Percentiles rank a stretch among this genome's conserved stretches.
phyloP scores from a whole-genome alignment of 2,113 vertebrate species.

The Heterocephalus glaber region DNA sequence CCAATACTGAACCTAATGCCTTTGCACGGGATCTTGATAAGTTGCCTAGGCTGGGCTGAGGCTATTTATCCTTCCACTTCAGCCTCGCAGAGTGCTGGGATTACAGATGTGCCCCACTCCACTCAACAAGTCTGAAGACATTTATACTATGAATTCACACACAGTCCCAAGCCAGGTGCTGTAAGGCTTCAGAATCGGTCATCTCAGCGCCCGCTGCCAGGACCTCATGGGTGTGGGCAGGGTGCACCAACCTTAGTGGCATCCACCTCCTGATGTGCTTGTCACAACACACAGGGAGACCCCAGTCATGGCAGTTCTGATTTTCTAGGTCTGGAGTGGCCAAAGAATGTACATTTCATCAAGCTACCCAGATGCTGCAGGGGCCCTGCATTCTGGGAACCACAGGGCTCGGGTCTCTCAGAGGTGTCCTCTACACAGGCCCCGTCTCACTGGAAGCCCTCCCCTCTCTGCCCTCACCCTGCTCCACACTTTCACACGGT shows the following conservation, averaged over 20 bases:
- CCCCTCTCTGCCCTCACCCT: neutral
- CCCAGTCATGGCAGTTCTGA: neutral
- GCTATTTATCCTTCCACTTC: neutral
- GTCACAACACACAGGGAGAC: neutral
- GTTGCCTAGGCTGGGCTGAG: neutral
- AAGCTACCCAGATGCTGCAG: too few species aligned
- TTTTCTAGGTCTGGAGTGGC: neutral
- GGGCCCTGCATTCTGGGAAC: neutral
- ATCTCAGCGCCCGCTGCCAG: too few species aligned
- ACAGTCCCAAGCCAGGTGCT: neutral
- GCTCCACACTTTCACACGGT: rapidly evolving
- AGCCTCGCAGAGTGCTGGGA: neutral
- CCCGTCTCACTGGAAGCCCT: neutral
- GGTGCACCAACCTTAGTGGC: neutral
- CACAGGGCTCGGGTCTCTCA: neutral
- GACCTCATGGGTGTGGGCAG: too few species aligned
- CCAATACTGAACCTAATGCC: neutral
- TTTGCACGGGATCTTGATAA: neutral
- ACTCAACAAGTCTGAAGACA: neutral
- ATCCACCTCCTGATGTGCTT: neutral
- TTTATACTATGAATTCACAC: neutral
- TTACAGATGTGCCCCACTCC: neutral
- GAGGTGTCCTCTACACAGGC: neutral
- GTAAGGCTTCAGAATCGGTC: too few species aligned
- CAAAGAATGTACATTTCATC: neutral